A percentile compares a stretch with the other conserved stretches of the same genome.
Conservation (phyloP, 1,140 invertebrate species). For the Cydia fagiglandana region DNA sequence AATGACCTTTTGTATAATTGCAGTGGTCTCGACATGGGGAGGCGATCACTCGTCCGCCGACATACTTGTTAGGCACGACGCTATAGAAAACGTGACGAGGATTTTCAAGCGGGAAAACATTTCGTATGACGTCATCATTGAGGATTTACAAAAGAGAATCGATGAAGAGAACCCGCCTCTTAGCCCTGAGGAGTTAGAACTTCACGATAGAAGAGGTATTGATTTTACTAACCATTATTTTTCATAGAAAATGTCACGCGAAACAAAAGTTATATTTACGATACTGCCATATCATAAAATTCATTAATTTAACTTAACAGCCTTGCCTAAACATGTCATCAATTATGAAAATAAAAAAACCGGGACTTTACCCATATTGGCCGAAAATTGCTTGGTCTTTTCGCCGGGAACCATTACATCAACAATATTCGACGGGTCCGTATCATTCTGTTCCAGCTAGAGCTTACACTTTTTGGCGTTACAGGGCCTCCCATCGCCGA, state of each 20-base stretch:
- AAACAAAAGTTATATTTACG: too few relatives aligned
- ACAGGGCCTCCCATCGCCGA: slow-evolving; percentile 69
- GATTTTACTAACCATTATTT: slow-evolving; percentile 25
- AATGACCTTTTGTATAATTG: slow-evolving; percentile 34
- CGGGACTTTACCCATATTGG: background rate
- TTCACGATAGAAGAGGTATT: slow-evolving; percentile 87
- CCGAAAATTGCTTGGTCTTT: background rate
- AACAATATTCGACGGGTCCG: slow-evolving; percentile 67
- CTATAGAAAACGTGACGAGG: slow-evolving; percentile 78
- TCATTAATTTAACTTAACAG: too few relatives aligned
- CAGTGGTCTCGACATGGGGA: slow-evolving; percentile 85
- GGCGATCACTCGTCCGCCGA: slow-evolving; percentile 84
- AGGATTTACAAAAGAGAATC: slow-evolving; percentile 87
- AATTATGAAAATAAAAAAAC: too few relatives aligned
- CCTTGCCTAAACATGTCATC: too few relatives aligned
- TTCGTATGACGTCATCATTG: slow-evolving; percentile 84
- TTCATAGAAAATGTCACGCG: background rate
- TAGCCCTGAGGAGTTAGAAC: slow-evolving; percentile 81
- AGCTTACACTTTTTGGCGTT: slow-evolving; percentile 80
- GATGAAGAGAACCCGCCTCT: slow-evolving; percentile 87
- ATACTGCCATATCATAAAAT: background rate
- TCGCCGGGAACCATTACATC: slow-evolving; percentile 42
- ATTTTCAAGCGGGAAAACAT: slow-evolving; percentile 80
- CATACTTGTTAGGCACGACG: slow-evolving; percentile 82
- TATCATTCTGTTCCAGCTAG: slow-evolving; percentile 78